Evolutionary conservation across 64 coral and sea anemone genomes (phyloP), one percentile per base, ranked within the genome.

Genomic region (Dendrophyllia cribrosa): DNA sequence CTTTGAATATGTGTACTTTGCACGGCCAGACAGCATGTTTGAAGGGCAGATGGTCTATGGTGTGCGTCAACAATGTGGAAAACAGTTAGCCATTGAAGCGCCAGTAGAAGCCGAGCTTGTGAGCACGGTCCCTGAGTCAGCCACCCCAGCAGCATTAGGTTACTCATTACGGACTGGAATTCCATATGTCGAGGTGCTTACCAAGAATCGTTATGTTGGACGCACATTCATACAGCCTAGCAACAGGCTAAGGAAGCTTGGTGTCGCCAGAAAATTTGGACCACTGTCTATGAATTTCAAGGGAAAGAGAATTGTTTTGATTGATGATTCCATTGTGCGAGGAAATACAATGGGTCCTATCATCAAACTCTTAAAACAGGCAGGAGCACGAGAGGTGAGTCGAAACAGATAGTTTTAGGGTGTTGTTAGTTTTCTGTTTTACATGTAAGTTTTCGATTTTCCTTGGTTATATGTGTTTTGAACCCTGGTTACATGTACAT

Each of bases 1-100:
- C 20, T 98, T 98, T 93, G 96, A 98, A 69, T 98, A 98, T 84
- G 94, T 98, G 2, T 98, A 98, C 68, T 98, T 98, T 95, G 93
- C 96, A 23, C 91, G 96, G 64, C 90, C 96, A 13, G 96, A 98
- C 82, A 98, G 93, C 63, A 87, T 98, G n/a, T 95, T 98, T 84
- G 96, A 98, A 70, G 96, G 93, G 11, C 96, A 98, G 76, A 98
- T 95, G 96, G 96, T 98, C 1, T 98, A 98, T 64, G 67, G 90
- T 10, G 96, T 90, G n/a, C 82, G 96, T 1, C 93, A 96, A 16
- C 74, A 78, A 13, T 95, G 93, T 91, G 96, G 96, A n/a, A 65
- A 66, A 19, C 96, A 98, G 82, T 82, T 98, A 50, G 96, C 96
- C 5, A 70, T 93, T 34, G 96, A 98, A 86, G 90, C 96, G 2